A percentile compares a stretch with the other conserved stretches of the same genome.
Evolutionary conservation across 2,888 invertebrate genomes (phyloP).

Genomic region (Cyclophora punctaria): DNA sequence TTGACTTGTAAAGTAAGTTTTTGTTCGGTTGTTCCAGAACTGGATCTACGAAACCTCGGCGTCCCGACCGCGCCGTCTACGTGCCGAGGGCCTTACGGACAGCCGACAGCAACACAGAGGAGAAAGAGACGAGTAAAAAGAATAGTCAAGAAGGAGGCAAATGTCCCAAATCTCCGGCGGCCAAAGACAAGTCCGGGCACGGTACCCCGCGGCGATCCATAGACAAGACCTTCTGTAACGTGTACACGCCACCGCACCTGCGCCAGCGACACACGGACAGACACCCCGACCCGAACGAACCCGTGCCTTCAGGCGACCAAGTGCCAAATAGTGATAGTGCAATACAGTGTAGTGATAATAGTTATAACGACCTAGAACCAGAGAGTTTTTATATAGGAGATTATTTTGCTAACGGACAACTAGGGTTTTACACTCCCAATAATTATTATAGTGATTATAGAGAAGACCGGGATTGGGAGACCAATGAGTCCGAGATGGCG

Average conservation of each 20-base stretch:
- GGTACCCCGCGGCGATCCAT: slow-evolving; percentile 55
- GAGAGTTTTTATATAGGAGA: slow-evolving; percentile 72
- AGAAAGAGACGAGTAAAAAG: slow-evolving; percentile 31
- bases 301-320: slow-evolving; percentile 62
- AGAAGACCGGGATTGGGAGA: slow-evolving; percentile 39
- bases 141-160: slow-evolving; percentile 42
- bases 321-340: slow-evolving; percentile 74
- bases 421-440: slow-evolving; percentile 59
- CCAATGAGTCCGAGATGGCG: slow-evolving; percentile 63
- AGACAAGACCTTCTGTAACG: slow-evolving; percentile 66
- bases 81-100: slow-evolving; percentile 81
- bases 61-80: slow-evolving; percentile 87
- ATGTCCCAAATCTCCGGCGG: slow-evolving; percentile 54
- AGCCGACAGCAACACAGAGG: slow-evolving; percentile 36
- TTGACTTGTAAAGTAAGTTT: slow-evolving; percentile 5
- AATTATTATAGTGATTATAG: slow-evolving; percentile 48
- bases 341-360: slow-evolving; percentile 66
- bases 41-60: slow-evolving; percentile 65
- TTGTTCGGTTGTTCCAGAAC: slow-evolving; percentile 36
- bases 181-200: slow-evolving; percentile 51
- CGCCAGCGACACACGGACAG: too few relatives aligned
- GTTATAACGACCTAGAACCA: slow-evolving; percentile 56
- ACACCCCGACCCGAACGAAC: slow-evolving; percentile 28
- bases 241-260: slow-evolving; percentile 69
- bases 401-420: slow-evolving; percentile 66